Percentiles rank a stretch among this genome's conserved stretches.
Evolutionary conservation across 2,113 vertebrate species (phyloP).

Genomic region (Pan troglodytes): DNA sequence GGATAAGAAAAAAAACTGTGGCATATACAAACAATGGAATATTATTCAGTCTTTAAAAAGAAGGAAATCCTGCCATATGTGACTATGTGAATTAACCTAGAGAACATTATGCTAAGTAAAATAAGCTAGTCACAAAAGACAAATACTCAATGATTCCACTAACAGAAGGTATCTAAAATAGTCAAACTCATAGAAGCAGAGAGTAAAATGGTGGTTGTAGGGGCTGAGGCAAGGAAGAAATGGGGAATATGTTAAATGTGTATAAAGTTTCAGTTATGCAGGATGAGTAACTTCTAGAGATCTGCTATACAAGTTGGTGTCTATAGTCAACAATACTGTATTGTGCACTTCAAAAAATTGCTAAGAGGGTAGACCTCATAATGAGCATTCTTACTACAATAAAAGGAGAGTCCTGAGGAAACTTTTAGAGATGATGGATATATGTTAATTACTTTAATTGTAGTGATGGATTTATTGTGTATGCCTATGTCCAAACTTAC

Average conservation of each 20-base stretch:
- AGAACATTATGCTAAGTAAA: background rate
- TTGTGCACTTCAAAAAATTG: background rate
- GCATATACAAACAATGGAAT: background rate
- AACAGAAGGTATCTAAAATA: background rate
- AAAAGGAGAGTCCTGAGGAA: background rate
- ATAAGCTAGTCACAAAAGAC: background rate
- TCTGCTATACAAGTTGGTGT: background rate
- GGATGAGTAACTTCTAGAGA: background rate
- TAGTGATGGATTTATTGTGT: background rate
- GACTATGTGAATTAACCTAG: background rate
- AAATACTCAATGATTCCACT: background rate
- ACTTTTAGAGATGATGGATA: background rate
- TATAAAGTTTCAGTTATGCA: background rate
- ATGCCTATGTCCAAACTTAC: background rate
- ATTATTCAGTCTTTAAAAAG: background rate
- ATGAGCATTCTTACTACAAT: background rate
- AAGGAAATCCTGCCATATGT: background rate
- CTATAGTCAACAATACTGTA: background rate
- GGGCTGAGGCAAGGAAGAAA: background rate
- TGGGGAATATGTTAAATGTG: background rate
- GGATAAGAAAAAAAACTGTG: background rate
- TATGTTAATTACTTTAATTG: background rate
- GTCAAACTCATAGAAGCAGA: background rate
- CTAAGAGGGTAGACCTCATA: background rate
- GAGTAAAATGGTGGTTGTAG: background rate